A percentile compares a stretch with the other conserved stretches of the same genome.
Conservation (phyloP, 2,888 invertebrate species). For the Drosophila differens region DNA sequence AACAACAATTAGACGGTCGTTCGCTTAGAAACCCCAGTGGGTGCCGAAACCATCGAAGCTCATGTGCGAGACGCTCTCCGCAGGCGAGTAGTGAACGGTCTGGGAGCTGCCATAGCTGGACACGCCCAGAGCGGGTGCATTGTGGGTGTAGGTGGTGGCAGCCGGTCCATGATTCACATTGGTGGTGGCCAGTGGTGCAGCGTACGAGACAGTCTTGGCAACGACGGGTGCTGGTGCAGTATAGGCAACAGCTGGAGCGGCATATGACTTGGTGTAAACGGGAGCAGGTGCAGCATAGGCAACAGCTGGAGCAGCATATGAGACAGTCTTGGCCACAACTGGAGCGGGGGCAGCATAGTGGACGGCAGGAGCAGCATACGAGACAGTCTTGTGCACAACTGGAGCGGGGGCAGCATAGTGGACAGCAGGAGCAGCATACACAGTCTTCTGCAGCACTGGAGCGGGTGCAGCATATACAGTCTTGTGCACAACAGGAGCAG, state of each 20-base stretch:
- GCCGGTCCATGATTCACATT: slow-evolving; percentile 73
- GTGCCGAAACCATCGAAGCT: slow-evolving; percentile 88
- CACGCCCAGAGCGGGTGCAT: slow-evolving; percentile 82
- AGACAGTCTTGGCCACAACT: slow-evolving; percentile 25
- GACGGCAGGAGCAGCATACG: slow-evolving; percentile 42
- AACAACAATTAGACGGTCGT: slow-evolving; percentile 34
- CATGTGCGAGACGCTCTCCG: slow-evolving; percentile 88
- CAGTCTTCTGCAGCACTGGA: slow-evolving; percentile 77
- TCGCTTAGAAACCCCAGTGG: slow-evolving; percentile 88
- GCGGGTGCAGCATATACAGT: slow-evolving; percentile 61
- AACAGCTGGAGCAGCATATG: slow-evolving; percentile 76
- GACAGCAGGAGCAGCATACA: slow-evolving; percentile 78
- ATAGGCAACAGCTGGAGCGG: slow-evolving; percentile 23
- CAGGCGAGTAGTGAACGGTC: slow-evolving; percentile 86
- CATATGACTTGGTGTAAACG: slow-evolving; percentile 18
- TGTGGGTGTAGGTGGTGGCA: slow-evolving; percentile 82
- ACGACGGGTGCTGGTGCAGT: slow-evolving; percentile 59
- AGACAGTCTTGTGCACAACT: slow-evolving; percentile 26
- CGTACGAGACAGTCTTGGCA: slow-evolving; percentile 68
- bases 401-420: slow-evolving; percentile 69
- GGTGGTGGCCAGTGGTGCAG: slow-evolving; percentile 72
- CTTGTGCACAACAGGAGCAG: slow-evolving; percentile 73
- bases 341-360: slow-evolving; percentile 59
- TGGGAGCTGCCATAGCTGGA: slow-evolving; percentile 83
- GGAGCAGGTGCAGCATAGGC: slow-evolving; percentile 71